Percentiles rank a stretch among this genome's conserved stretches.
Conservation (phyloP, 2,113 vertebrate genomes). For the Pelvicachromis taeniatus region DNA sequence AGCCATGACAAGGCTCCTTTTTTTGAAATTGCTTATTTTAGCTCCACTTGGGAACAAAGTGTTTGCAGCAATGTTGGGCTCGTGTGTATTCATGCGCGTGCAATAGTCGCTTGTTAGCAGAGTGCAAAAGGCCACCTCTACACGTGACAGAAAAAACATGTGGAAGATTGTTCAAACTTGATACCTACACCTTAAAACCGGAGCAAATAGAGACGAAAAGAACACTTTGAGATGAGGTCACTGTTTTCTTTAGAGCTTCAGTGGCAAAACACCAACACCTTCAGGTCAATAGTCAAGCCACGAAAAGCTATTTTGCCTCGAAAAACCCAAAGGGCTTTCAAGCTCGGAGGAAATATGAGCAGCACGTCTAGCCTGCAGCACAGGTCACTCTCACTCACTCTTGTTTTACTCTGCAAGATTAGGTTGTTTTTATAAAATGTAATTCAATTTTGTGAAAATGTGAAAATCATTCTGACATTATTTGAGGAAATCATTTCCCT, state of each 20-base stretch:
- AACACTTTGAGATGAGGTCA: conserved; percentile 43
- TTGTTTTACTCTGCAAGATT: background rate
- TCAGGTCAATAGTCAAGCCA: conserved; percentile 18
- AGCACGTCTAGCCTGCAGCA: background rate
- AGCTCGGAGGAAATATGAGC: conserved; percentile 14
- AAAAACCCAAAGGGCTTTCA: background rate
- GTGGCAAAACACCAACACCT: conserved; percentile 53
- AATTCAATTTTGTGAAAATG: conserved; percentile 28
- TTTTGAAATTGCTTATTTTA: conserved; percentile 10
- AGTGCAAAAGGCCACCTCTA: conserved; percentile 1
- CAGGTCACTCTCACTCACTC: background rate
- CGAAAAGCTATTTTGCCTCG: background rate
- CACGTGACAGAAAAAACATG: conserved; percentile 9
- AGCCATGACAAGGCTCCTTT: conserved; percentile 1
- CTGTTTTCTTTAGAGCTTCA: conserved; percentile 26
- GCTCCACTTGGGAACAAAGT: background rate
- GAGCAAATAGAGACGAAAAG: background rate
- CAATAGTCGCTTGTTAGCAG: background rate
- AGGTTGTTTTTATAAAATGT: background rate
- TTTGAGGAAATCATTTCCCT: conserved; percentile 19
- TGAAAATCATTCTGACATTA: conserved; percentile 34
- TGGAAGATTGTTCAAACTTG: conserved; percentile 37
- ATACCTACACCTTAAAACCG: background rate
- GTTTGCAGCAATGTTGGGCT: background rate
- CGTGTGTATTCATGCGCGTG: background rate